A percentile compares a stretch with the other conserved stretches of the same genome.
phyloP scores from a whole-genome alignment of 2,888 invertebrate species.

The Dryococelus australis region DNA sequence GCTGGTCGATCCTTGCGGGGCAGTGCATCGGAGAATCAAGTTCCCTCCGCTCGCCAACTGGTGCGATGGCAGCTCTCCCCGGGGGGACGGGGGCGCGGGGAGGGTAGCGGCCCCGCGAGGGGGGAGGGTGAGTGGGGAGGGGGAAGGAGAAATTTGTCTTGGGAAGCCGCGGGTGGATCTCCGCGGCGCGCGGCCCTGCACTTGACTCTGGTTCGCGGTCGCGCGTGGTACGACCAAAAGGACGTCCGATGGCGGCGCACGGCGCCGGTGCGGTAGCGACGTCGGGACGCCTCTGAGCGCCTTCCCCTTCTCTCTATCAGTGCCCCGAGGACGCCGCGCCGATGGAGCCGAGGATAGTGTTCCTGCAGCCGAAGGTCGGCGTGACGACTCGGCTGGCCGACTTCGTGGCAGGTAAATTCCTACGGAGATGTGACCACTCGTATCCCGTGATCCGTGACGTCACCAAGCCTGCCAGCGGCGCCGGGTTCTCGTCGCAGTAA shows the following conservation, averaged over 20 bases:
- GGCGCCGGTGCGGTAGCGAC: background rate
- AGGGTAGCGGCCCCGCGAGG: background rate
- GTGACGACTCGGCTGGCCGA: slow-evolving; percentile 19
- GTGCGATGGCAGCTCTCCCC: background rate
- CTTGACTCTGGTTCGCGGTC: background rate
- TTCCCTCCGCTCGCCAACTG: slow-evolving; percentile 16
- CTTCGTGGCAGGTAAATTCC: slow-evolving; percentile 24
- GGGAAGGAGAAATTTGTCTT: background rate
- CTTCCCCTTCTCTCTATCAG: background rate
- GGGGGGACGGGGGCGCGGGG: background rate
- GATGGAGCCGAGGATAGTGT: slow-evolving; percentile 55
- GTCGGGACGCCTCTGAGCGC: background rate
- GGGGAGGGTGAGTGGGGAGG: background rate
- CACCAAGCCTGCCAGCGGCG: too few relatives aligned
- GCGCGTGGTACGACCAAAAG: background rate
- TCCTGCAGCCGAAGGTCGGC: slow-evolving; percentile 53
- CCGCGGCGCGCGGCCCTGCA: slow-evolving; percentile 3
- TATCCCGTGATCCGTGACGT: too few relatives aligned
- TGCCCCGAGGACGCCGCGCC: slow-evolving; percentile 37
- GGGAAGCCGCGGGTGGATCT: background rate
- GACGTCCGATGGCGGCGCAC: background rate
- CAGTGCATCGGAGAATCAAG: background rate
- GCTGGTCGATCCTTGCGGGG: background rate
- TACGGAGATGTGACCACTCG: too few relatives aligned
- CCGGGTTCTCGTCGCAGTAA: too few relatives aligned